phyloP scores from a whole-genome alignment of 2,797 vertebrate species.

The Chelonia mydas region DNA sequence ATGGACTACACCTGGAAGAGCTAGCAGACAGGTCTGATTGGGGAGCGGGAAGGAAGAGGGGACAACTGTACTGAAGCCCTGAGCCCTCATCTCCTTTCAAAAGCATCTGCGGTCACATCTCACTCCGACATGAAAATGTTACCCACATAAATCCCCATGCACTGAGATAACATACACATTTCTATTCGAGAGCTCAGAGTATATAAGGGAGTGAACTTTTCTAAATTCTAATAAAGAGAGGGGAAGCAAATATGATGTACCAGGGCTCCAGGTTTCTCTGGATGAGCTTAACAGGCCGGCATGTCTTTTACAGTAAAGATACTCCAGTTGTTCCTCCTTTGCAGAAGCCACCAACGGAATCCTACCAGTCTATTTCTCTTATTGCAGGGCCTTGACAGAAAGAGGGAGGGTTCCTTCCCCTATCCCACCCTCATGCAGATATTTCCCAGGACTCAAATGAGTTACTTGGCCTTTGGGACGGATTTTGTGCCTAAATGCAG shows the following conservation, averaged over 20 bases:
- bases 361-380: neutral
- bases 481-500: neutral
- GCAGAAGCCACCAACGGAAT: neutral
- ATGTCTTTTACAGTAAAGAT: neutral
- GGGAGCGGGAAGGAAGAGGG: neutral
- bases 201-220: neutral
- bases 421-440: neutral
- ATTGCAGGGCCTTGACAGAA: neutral
- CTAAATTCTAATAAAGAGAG: slow-evolving; percentile 14
- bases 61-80: neutral
- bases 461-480: fast-evolving
- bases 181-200: slow-evolving; percentile 10
- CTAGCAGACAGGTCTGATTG: neutral
- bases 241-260: neutral
- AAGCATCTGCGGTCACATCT: neutral
- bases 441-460: neutral
- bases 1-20: neutral
- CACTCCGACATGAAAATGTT: neutral
- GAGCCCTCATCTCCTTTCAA: neutral
- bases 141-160: neutral
- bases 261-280: neutral
- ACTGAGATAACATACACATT: neutral
- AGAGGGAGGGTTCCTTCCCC: neutral
- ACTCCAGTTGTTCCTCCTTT: neutral
- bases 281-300: neutral